Conservation (phyloP, 2,113 vertebrate genomes). For the Caretta caretta region DNA sequence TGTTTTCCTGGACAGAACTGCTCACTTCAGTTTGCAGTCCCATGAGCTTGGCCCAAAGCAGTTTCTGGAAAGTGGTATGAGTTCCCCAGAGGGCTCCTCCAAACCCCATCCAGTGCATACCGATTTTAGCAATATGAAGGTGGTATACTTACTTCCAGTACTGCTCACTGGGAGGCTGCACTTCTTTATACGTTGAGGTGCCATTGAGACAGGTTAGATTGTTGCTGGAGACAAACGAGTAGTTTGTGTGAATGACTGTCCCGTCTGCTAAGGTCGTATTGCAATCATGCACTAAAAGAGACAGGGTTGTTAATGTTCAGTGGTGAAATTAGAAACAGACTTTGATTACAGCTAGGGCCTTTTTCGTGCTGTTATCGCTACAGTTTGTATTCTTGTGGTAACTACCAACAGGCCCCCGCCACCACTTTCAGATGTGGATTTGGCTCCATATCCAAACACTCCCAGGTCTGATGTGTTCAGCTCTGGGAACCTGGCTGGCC, state of each 20-base stretch:
- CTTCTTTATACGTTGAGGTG: slow-evolving; percentile 63
- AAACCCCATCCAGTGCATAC: background rate
- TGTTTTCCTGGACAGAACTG: background rate
- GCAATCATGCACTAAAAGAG: slow-evolving; percentile 76
- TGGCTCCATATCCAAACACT: background rate
- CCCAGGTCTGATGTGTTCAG: background rate
- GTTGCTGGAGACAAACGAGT: slow-evolving; percentile 44
- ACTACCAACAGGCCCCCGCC: background rate
- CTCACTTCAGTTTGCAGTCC: background rate
- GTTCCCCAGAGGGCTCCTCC: background rate
- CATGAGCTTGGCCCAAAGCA: background rate
- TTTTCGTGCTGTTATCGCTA: background rate
- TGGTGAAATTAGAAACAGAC: background rate
- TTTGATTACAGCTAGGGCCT: background rate
- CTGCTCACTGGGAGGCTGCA: slow-evolving; percentile 89
- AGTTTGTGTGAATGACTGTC: slow-evolving; percentile 65
- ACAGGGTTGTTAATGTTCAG: background rate
- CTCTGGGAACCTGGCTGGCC: fast-evolving
- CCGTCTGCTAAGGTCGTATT: slow-evolving; percentile 53
- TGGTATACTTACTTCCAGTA: slow-evolving; percentile 93
- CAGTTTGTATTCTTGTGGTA: background rate
- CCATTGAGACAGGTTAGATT: slow-evolving; percentile 80
- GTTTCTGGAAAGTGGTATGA: background rate
- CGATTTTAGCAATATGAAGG: background rate
- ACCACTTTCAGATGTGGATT: background rate